Evolutionary conservation across 1,140 invertebrate species (phyloP), one percentile per base, ranked within the genome.

Genomic region (Sinonovacula constricta): DNA sequence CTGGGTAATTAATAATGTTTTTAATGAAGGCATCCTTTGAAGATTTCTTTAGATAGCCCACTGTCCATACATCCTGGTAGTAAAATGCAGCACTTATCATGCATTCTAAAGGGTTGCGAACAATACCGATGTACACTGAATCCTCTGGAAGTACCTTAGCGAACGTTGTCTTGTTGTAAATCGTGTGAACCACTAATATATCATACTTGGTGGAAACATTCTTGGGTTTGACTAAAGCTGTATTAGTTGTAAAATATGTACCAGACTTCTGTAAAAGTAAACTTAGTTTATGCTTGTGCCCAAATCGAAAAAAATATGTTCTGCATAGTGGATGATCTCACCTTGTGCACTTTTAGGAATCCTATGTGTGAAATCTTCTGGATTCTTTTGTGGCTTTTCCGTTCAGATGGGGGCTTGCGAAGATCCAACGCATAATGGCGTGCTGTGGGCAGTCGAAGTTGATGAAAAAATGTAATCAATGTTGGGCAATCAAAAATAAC

Each of bases 341-440:
- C 45, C 62, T 83, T 83, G 45, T 83, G 81, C 26, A 83, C 81
- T 74, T 83, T 80, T 31, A 83, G 66, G 60, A 80, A 80, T 31
- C 59, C 78, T 30, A 80, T 49, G 57, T 81, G 80, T n/a, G n/a
- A n/a, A n/a, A n/a, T n/a, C n/a, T n/a, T n/a, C n/a, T n/a, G n/a
- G n/a, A n/a, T n/a, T n/a, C n/a, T n/a, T n/a, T n/a, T n/a, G n/a
- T n/a, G n/a, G n/a, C n/a, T n/a, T n/a, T n/a, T n/a, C n/a, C n/a
- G n/a, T n/a, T n/a, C n/a, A n/a, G n/a, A n/a, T n/a, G n/a, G n/a
- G n/a, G n/a, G n/a, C n/a, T n/a, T n/a, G n/a, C n/a, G n/a, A n/a
- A n/a, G n/a, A n/a, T n/a, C n/a, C n/a, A n/a, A n/a, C n/a, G n/a
- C n/a, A n/a, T n/a, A n/a, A n/a, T n/a, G n/a, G n/a, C n/a, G n/a